A percentile compares a stretch with the other conserved stretches of the same genome.
Evolutionary conservation across 2,888 invertebrate genomes (phyloP).

Genomic region (Lycophotia porphyrea): DNA sequence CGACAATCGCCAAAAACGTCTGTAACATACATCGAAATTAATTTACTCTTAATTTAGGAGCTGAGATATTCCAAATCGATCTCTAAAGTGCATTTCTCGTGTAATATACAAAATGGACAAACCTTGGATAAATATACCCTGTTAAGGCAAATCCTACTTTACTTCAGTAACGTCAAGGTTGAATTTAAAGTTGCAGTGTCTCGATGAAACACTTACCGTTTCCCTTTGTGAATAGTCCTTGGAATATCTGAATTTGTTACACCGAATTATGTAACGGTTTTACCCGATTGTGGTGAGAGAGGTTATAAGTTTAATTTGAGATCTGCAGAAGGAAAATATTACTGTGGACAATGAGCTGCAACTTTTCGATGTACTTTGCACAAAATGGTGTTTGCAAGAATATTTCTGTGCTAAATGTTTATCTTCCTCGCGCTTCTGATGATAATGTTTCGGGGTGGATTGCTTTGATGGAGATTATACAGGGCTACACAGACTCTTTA

Average conservation of each 20-base stretch:
- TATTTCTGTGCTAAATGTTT: background rate
- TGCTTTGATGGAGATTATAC: background rate
- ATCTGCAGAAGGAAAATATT: constrained; percentile 16
- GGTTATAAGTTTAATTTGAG: constrained; percentile 34
- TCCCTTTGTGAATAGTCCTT: constrained; percentile 47
- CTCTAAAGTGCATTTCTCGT: constrained; percentile 59
- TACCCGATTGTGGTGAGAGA: constrained; percentile 17
- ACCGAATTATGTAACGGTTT: constrained; percentile 49
- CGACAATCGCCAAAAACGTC: background rate
- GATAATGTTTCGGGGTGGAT: background rate
- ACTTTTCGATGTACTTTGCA: background rate
- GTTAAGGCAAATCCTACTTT: constrained; percentile 35
- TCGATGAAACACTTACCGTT: constrained; percentile 32
- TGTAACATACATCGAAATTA: constrained; percentile 32
- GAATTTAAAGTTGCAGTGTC: constrained; percentile 21
- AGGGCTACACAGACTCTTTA: no score
- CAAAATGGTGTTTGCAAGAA: background rate
- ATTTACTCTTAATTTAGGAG: constrained; percentile 45
- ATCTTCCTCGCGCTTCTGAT: background rate
- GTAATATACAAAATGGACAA: constrained; percentile 45
- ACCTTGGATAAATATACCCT: constrained; percentile 33
- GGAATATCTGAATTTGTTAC: constrained; percentile 62
- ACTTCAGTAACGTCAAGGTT: constrained; percentile 20
- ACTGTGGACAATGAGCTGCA: constrained; percentile 15
- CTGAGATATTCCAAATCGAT: constrained; percentile 45